Base-by-base conservation (phyloP, 1,140 invertebrate species). In the Anthonomus grandis region DNA sequence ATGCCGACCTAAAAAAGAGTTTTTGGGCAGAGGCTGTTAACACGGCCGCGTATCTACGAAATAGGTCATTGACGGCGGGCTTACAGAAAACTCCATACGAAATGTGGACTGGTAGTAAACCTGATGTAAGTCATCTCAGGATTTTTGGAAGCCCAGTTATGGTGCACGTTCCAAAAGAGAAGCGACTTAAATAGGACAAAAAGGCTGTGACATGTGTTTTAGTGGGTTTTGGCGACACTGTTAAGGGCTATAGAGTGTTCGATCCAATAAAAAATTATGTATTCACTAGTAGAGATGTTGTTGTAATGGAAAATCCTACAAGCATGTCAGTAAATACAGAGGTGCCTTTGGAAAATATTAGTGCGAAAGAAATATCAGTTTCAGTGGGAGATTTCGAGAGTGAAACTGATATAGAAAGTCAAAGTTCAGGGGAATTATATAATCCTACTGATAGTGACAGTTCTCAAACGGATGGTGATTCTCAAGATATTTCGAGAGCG, bases 41-140 rank as follows among this genome's bases (percentile, higher is more conserved):
- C 36, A 75, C 71, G 34, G 77, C 76, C 6, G 69, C 66, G 6
- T 79, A 79, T 60, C 38, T 78, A n/a, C 56, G 66, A 54, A 79
- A 79, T 62, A 61, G 74, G 38, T 51, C 50, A 24, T 49, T 62
- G 19, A 54, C 45, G 12, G 15, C 48, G n/a, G n/a, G n/a, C n/a
- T n/a, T n/a, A n/a, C n/a, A n/a, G n/a, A 57, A 53, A 48, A 66
- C 57, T 39, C 64, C 65, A 39, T 66, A 54, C 48, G 59, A 66
- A 53, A 31, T 57, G 13, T 64, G 72, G 63, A 37, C 25, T 15
- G 53, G 47, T 8, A 59, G 42, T 23, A 69, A 70, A 61, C 65
- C 66, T 22, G 55, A 70, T 60, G 24, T 70, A 12, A 62, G 47
- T 47, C 36, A 70, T 62, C 22, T 72, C 10, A 56, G 65, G 52